These are phyloP conservation scores for Gambelia wislizenii DNA, from an alignment of 2,797 vertebrate genomes.

Conservation along the genomic window DNA sequence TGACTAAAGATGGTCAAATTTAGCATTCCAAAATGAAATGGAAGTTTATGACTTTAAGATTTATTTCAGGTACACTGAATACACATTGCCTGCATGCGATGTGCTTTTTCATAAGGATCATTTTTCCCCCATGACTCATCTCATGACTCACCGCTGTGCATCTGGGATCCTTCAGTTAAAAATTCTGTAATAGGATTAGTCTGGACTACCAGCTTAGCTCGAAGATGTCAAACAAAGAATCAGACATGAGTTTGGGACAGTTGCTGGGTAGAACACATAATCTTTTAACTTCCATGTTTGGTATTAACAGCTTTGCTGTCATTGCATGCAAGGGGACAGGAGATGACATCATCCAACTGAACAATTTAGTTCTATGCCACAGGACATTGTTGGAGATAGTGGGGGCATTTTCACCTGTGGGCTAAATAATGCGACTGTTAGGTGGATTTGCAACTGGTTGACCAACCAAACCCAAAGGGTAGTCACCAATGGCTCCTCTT, in stretches of 20 bases:
- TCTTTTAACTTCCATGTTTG: neutral
- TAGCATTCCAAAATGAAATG: neutral
- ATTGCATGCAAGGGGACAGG: neutral
- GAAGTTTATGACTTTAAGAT: neutral
- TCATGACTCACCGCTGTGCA: slow-evolving; percentile 6
- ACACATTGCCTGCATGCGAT: neutral
- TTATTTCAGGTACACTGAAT: neutral
- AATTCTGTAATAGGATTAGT: slow-evolving; percentile 6
- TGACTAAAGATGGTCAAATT: neutral
- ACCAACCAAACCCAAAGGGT: no score
- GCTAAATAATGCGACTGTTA: no score
- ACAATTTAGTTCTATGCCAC: no score
- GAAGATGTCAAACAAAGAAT: neutral
- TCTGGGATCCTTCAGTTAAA: slow-evolving; percentile 1
- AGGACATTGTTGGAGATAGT: no score
- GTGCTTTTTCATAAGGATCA: slow-evolving; percentile 33
- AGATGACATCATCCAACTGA: neutral
- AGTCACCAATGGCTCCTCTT: no score
- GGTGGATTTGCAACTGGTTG: no score
- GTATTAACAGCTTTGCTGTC: neutral
- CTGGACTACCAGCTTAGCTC: neutral
- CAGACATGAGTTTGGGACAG: neutral
- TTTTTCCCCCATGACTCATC: slow-evolving; percentile 28
- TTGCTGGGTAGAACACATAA: neutral
- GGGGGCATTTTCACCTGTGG: no score